Base-by-base conservation (phyloP, 2,888 invertebrate species). In the Drosophila setosimentum region DNA sequence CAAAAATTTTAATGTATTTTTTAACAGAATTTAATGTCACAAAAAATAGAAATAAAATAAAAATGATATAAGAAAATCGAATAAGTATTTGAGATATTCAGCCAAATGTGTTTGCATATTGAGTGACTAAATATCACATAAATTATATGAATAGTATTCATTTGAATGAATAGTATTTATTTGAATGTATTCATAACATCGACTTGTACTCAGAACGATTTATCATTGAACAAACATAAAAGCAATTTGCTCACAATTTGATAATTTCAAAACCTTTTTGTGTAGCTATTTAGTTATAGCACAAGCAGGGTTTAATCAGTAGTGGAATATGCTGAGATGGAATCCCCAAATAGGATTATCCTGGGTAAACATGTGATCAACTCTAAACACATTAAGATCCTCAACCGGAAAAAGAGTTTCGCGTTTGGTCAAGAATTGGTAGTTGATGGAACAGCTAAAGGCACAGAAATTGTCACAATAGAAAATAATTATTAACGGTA, bases 11-110 rank as follows among this genome's bases (percentile, higher is more conserved):
- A 45, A 45, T 45, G 24, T 24, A 4, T 16, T 8, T 45, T 16
- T 8, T 1, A 62, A 65, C 29, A 42, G 40, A 33, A 62, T 80
- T 80, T 64, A 67, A 64, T 66, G 71, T 13, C 33, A 5, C 33
- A 33, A n/a, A 40, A 40, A 10, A 11, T 29, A 29, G 6, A 29
- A 29, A 16, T 33, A 10, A 37, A 24, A 16, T 13, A 3, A 4
- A 8, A 24, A 8, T 4, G 8, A 24, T 8, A 16, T 1, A 5
- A 16, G 45, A 45, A 45, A 16, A 8, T 16, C 45, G 11, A n/a
- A 42, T 5, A 40, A 40, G n/a, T 40, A 40, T 40, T 40, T 40
- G 4, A n/a, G 2, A 11, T 5, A 40, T 5, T 4, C 7, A 18
- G 18, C 37, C 0, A 37, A 35, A 16, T 33, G 16, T 33, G 8